These are phyloP conservation scores for Geococcyx californianus DNA, from an alignment of 2,113 vertebrate genomes.

Conservation along the genomic window DNA sequence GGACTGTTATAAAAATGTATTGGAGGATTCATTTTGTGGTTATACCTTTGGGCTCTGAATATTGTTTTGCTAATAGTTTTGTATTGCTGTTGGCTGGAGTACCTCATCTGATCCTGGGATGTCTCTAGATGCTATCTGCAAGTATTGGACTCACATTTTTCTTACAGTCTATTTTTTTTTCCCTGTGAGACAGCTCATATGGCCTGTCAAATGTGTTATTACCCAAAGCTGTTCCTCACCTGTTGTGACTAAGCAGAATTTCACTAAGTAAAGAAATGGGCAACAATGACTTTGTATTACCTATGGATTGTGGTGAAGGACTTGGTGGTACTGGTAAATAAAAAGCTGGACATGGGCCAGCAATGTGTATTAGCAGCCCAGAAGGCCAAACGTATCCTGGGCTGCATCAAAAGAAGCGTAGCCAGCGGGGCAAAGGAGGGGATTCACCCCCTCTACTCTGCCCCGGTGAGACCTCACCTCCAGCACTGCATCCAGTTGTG, in stretches of 20 bases:
- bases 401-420: background rate
- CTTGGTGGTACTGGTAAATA: background rate
- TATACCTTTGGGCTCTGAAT: background rate
- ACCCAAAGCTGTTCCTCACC: background rate
- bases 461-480: background rate
- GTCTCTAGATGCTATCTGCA: background rate
- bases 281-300: background rate
- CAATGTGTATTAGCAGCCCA: rapidly evolving
- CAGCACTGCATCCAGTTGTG: rapidly evolving
- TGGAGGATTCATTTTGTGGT: background rate
- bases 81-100: background rate
- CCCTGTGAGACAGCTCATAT: background rate
- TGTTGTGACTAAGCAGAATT: background rate
- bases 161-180: background rate
- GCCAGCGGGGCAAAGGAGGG: rapidly evolving
- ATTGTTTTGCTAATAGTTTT: background rate
- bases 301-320: background rate
- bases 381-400: rapidly evolving
- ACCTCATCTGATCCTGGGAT: background rate
- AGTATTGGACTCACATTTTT: background rate
- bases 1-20: background rate
- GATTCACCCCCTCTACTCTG: background rate
- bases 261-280: background rate
- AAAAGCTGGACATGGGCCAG: background rate
- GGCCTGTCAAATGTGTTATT: background rate